Evolutionary conservation across 2,888 invertebrate genomes (phyloP).

Genomic region (Acholoe squamosa): DNA sequence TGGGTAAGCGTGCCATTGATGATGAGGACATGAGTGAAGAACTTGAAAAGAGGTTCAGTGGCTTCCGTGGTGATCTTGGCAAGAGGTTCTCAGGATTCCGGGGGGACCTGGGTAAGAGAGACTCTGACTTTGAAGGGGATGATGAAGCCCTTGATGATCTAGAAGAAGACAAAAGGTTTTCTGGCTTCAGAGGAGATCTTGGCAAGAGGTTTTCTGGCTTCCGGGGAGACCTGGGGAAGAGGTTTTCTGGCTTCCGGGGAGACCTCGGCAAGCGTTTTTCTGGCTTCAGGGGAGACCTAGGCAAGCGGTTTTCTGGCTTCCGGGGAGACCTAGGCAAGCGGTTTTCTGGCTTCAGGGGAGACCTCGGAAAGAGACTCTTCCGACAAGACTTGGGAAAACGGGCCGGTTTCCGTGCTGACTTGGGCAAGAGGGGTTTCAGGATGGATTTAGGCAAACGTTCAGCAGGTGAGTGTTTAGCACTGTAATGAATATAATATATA

Average conservation of each 20-base stretch:
- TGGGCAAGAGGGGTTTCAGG: slow-evolving; percentile 59
- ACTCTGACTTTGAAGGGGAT: not conserved
- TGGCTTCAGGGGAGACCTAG: slow-evolving; percentile 60
- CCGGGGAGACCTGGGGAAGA: slow-evolving; percentile 60
- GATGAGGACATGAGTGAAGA: slow-evolving; percentile 51
- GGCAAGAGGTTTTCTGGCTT: slow-evolving; percentile 62
- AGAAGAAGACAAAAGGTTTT: slow-evolving; percentile 59
- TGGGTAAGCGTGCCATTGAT: slow-evolving; percentile 19
- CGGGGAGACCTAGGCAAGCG: slow-evolving; percentile 62
- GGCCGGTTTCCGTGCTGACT: slow-evolving; percentile 47
- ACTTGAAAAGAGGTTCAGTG: slow-evolving; percentile 57
- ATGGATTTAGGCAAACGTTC: slow-evolving; percentile 62
- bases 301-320: slow-evolving; percentile 62
- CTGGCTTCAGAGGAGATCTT: slow-evolving; percentile 56
- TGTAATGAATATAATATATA: no score
- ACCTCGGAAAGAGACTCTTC: slow-evolving; percentile 62
- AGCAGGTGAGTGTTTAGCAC: slow-evolving; percentile 50
- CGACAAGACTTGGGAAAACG: slow-evolving; percentile 62
- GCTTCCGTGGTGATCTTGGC: slow-evolving; percentile 60
- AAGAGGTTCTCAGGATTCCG: slow-evolving; percentile 61
- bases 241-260: slow-evolving; percentile 58
- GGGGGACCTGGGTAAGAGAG: slow-evolving; percentile 63
- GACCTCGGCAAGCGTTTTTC: slow-evolving; percentile 62
- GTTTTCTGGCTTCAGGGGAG: slow-evolving; percentile 52
- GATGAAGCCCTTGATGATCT: not conserved